phyloP scores from a whole-genome alignment of 2,113 vertebrate species.

The Chamaea fasciata region DNA sequence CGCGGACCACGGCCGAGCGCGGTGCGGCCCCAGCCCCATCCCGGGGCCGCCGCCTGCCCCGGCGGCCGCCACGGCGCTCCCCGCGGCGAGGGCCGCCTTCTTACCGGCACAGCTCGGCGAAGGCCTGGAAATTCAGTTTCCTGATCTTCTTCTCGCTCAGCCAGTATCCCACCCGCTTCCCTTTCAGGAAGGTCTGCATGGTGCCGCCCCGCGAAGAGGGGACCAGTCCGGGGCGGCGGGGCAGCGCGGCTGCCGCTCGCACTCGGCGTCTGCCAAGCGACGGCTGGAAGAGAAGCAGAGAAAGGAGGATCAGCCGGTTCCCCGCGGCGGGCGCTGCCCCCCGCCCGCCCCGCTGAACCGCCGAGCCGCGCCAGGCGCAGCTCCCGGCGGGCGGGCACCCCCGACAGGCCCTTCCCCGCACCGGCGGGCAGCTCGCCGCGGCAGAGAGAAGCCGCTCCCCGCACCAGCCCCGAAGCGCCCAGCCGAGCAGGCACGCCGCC shows the following conservation, averaged over 20 bases:
- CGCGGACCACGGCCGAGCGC: not conserved
- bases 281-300: not conserved
- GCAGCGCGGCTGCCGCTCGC: not conserved
- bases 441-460: not conserved
- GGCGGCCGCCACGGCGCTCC: not conserved
- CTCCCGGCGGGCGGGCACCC: not conserved
- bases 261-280: not conserved
- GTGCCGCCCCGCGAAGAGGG: slow-evolving; percentile 26
- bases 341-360: not conserved
- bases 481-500: not conserved
- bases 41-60: not conserved
- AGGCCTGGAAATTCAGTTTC: slow-evolving; percentile 96
- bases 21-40: not conserved
- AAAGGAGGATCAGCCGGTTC: not conserved
- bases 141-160: slow-evolving; percentile 98
- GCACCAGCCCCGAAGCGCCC: not conserved
- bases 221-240: not conserved
- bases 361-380: not conserved
- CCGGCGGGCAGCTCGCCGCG: not conserved
- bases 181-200: slow-evolving; percentile 96
- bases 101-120: slow-evolving; percentile 94
- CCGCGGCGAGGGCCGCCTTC: not conserved
- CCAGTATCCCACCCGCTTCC: slow-evolving; percentile 94
- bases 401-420: not conserved
- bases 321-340: not conserved